Conservation (phyloP, 1,140 invertebrate genomes). For the Orussus abietinus region DNA sequence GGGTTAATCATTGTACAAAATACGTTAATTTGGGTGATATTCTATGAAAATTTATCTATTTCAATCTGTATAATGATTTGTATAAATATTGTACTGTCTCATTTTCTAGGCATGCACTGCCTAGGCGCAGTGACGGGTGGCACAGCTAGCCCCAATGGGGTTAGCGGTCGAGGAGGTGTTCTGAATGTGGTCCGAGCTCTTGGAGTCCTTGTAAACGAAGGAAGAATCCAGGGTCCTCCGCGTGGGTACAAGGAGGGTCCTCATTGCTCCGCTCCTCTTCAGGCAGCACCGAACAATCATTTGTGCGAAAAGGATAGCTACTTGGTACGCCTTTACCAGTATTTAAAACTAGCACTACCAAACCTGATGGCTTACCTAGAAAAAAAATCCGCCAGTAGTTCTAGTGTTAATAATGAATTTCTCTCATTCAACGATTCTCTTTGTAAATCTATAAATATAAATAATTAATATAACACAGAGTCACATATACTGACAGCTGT, state of each 20-base stretch:
- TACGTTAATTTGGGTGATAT: not conserved
- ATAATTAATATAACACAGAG: too few species aligned
- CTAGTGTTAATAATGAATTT: too few species aligned
- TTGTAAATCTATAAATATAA: too few species aligned
- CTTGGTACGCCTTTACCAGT: too few species aligned
- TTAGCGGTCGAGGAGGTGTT: conserved; percentile 50
- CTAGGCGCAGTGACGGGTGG: conserved; percentile 44
- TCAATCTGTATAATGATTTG: not conserved
- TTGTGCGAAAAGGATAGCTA: conserved; percentile 55
- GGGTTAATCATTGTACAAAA: too few species aligned
- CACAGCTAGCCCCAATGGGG: conserved; percentile 37
- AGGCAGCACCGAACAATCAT: conserved; percentile 48
- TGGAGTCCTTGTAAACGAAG: conserved; percentile 66
- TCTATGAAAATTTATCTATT: not conserved
- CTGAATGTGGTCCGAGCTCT: conserved; percentile 65
- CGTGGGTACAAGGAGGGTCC: conserved; percentile 71
- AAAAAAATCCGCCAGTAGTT: too few species aligned
- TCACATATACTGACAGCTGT: too few species aligned
- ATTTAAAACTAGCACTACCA: too few species aligned
- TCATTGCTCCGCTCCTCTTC: conserved; percentile 59
- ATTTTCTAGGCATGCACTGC: conserved; percentile 48
- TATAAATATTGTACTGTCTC: conserved; percentile 5
- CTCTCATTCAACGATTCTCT: too few species aligned
- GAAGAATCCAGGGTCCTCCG: conserved; percentile 61
- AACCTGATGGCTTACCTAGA: conserved; percentile 13